A percentile compares a stretch with the other conserved stretches of the same genome.
phyloP scores from a whole-genome alignment of 2,113 vertebrate genomes.

The Phalacrocorax brasilianus region DNA sequence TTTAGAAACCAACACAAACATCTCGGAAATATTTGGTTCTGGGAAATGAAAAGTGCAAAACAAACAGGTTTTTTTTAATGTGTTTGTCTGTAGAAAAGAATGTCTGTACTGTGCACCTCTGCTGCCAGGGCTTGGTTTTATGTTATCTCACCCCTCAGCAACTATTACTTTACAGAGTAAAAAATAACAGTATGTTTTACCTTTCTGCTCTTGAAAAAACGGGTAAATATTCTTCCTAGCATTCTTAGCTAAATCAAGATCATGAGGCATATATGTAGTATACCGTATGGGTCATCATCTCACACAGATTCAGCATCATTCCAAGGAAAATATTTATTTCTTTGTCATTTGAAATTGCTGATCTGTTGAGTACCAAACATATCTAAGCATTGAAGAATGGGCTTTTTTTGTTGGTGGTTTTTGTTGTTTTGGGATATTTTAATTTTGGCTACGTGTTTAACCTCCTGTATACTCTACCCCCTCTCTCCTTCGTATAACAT shows the following conservation, averaged over 20 bases:
- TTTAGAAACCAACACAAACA: constrained; percentile 56
- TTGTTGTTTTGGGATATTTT: neutral
- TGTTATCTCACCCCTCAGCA: neutral
- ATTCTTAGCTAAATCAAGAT: neutral
- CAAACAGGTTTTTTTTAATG: neutral
- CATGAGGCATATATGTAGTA: neutral
- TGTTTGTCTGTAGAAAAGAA: neutral
- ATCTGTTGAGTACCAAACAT: neutral
- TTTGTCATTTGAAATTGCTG: neutral
- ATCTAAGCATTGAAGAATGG: neutral
- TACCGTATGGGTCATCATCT: neutral
- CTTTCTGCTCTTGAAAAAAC: neutral
- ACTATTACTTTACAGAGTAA: neutral
- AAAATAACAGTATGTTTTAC: neutral
- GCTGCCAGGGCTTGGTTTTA: neutral
- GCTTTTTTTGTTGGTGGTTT: neutral
- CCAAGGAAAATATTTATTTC: neutral
- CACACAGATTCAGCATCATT: neutral
- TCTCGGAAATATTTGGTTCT: constrained; percentile 13
- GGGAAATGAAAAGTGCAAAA: constrained; percentile 33
- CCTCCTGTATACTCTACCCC: neutral
- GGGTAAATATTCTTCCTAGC: neutral
- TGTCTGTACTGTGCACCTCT: neutral
- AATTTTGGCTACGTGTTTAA: neutral
- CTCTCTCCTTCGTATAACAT: accelerated